Evolutionary conservation across 2,888 invertebrate species (phyloP).

Genomic region (Pristionchus exspectatus): DNA sequence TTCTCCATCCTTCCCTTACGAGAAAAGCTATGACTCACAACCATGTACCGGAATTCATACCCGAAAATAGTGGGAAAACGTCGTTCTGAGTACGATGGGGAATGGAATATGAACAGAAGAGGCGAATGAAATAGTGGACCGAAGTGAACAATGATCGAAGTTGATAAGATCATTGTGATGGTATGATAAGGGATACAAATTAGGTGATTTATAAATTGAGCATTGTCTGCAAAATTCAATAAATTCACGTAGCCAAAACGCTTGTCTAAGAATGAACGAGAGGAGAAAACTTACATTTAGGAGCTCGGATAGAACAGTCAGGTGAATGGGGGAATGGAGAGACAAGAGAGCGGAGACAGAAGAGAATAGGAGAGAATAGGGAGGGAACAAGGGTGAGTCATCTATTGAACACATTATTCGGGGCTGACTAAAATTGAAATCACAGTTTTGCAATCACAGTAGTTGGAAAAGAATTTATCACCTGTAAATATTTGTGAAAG

Average conservation of each 20-base stretch:
- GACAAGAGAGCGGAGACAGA: neutral
- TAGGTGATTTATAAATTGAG: neutral
- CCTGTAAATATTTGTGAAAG: neutral
- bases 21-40: conserved; percentile 13
- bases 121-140: neutral
- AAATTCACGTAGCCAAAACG: neutral
- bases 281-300: neutral
- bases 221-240: neutral
- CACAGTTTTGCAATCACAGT: neutral
- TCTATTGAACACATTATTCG: neutral
- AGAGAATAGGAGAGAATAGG: neutral
- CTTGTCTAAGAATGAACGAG: neutral
- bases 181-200: neutral
- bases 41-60: neutral
- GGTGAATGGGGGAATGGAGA: neutral
- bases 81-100: neutral
- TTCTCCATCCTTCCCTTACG: neutral
- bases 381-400: conserved; percentile 11
- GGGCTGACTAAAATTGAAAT: neutral
- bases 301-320: neutral
- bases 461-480: neutral
- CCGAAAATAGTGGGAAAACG: neutral
- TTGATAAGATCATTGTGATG: neutral
- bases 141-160: neutral
- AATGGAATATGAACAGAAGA: neutral